A percentile compares a stretch with the other conserved stretches of the same genome.
Conservation (phyloP, 2,888 invertebrate genomes). For the Therioaphis trifolii region DNA sequence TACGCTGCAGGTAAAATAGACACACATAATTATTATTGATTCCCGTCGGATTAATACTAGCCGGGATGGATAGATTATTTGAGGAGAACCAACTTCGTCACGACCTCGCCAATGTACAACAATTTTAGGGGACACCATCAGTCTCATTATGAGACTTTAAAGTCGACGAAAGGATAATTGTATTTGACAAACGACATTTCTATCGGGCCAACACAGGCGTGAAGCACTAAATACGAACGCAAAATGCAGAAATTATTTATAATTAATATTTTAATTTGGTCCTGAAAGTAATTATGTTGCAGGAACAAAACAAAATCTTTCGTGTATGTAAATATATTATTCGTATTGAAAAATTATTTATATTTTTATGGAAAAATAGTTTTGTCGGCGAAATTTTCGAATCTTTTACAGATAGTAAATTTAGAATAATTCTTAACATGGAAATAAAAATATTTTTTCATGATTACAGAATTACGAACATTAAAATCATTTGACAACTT, state of each 20-base stretch:
- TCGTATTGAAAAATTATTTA: no score
- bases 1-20: no score
- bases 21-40: no score
- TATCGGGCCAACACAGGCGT: background rate
- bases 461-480: background rate
- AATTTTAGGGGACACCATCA: background rate
- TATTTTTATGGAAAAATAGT: no score
- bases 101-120: background rate
- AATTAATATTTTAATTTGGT: slow-evolving; percentile 40
- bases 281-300: background rate
- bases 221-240: background rate
- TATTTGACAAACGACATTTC: slow-evolving; percentile 13
- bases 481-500: background rate
- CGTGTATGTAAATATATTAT: no score
- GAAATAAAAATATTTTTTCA: background rate
- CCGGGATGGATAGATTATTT: background rate
- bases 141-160: slow-evolving; percentile 34
- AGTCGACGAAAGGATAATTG: background rate
- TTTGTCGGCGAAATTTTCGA: background rate
- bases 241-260: slow-evolving; percentile 21
- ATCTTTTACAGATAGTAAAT: background rate
- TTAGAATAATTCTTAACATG: background rate
- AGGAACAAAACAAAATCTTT: no score
- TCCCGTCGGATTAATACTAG: background rate
- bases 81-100: background rate